These are phyloP conservation scores for Buceros bicornis DNA, from an alignment of 2,797 vertebrate genomes.

Conservation along the genomic window DNA sequence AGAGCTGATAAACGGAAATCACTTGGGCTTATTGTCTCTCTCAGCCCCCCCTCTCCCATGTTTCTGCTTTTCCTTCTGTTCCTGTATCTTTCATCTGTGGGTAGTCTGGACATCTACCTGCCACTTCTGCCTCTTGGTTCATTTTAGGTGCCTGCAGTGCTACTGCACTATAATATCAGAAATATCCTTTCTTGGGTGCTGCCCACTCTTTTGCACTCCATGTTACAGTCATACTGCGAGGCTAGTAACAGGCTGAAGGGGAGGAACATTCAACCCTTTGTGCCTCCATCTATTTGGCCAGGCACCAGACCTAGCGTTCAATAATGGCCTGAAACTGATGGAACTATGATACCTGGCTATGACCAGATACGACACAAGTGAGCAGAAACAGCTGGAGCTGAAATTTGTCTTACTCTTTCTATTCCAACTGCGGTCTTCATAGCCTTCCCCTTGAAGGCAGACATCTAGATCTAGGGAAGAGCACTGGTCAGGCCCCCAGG, in stretches of 20 bases:
- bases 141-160: neutral
- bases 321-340: neutral
- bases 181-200: neutral
- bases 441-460: neutral
- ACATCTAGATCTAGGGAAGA: neutral
- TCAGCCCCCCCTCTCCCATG: neutral
- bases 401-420: neutral
- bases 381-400: neutral
- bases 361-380: neutral
- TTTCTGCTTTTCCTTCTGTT: neutral
- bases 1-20: neutral
- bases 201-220: neutral
- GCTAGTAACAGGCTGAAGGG: neutral
- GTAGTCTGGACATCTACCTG: neutral
- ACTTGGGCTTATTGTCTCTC: neutral
- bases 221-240: neutral
- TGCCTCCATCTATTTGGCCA: neutral
- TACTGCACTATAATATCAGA: neutral
- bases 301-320: neutral
- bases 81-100: neutral
- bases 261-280: neutral
- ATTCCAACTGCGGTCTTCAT: neutral
- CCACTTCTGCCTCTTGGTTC: neutral
- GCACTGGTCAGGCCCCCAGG: neutral
- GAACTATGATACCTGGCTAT: neutral